Base-by-base conservation (phyloP, 2,113 vertebrate genomes). In the Lepus americanus region DNA sequence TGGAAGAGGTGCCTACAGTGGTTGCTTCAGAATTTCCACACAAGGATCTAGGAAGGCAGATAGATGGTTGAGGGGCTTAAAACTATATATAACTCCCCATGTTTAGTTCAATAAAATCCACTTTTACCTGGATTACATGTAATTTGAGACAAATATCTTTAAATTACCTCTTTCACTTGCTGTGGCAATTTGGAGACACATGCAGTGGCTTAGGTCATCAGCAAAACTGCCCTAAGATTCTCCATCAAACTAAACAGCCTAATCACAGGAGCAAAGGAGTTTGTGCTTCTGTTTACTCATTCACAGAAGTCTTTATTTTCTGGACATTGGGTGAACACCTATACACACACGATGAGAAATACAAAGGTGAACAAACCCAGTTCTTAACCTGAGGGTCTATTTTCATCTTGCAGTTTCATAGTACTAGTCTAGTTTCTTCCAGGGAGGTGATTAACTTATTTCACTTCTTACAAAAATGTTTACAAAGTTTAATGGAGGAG, bases 131-230 rank as follows among this genome's bases (percentile, higher is more conserved):
- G 23, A 39, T 89, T 84, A 63, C 36, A 94, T n/a, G 74, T 66
- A 64, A 95, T 73, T 78, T 86, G 76, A 87, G 93, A 53, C 29
- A 82, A 86, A 77, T 74, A 49, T 73, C 86, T 51, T 83, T 70
- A 92, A 89, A 83, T 73, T 87, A 87, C 1, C 14, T 73, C 22
- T 86, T 74, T 81, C 55, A 89, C 55, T 64, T 89, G 64, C 63
- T 67, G 33, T 25, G 66, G 49, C 49, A 78, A 61, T 77, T 67
- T 36, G 66, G 27, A 83, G 67, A 49, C 25, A 86, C 17, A 31
- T 16, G 3, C 0, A n/a, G 84, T 6, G 61, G 39, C 23, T 84
- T 67, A 91, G 27, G 85, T 20, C 25, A 16, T 91, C 66, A 92
- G 20, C 67, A 72, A 66, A 49, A 81, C 33, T 63, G 11, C 49